Percentiles rank a stretch among this genome's conserved stretches.
Evolutionary conservation across 2,888 invertebrate genomes (phyloP).

Genomic region (Melanophora roralis): DNA sequence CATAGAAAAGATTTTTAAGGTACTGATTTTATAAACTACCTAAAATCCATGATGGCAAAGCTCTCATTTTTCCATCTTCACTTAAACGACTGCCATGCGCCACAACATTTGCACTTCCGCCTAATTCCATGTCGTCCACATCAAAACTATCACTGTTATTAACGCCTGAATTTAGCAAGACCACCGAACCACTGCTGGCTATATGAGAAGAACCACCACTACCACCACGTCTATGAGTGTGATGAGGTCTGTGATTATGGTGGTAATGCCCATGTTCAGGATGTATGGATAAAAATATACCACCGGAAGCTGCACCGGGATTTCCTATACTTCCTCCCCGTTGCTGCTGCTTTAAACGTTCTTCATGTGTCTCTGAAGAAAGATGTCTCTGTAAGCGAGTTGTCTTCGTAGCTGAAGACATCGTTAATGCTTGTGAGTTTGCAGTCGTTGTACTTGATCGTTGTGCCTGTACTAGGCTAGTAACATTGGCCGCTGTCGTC

Average conservation of each 20-base stretch:
- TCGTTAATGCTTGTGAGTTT: not conserved
- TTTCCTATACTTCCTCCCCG: constrained; percentile 42
- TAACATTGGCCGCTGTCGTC: constrained; percentile 61
- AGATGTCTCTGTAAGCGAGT: constrained; percentile 76
- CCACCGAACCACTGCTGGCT: constrained; percentile 61
- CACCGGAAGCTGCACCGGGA: constrained; percentile 18
- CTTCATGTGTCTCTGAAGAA: constrained; percentile 76
- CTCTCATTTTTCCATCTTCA: constrained; percentile 66
- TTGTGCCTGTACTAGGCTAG: constrained; percentile 48
- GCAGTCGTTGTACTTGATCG: constrained; percentile 57
- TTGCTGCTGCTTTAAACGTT: constrained; percentile 73
- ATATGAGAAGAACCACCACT: constrained; percentile 67
- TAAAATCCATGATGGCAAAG: constrained; percentile 71
- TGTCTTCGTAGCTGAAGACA: constrained; percentile 69
- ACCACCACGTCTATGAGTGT: constrained; percentile 59
- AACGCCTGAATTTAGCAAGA: constrained; percentile 47
- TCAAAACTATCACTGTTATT: constrained; percentile 61
- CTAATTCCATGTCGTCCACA: constrained; percentile 70
- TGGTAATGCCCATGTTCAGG: constrained; percentile 68
- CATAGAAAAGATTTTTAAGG: not conserved
- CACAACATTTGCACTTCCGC: constrained; percentile 67
- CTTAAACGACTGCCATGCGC: constrained; percentile 58
- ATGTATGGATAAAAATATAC: constrained; percentile 71
- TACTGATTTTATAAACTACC: constrained; percentile 60
- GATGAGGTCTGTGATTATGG: constrained; percentile 66